Base-by-base conservation (phyloP, 2,113 vertebrate species). In the Noturus placidus region DNA sequence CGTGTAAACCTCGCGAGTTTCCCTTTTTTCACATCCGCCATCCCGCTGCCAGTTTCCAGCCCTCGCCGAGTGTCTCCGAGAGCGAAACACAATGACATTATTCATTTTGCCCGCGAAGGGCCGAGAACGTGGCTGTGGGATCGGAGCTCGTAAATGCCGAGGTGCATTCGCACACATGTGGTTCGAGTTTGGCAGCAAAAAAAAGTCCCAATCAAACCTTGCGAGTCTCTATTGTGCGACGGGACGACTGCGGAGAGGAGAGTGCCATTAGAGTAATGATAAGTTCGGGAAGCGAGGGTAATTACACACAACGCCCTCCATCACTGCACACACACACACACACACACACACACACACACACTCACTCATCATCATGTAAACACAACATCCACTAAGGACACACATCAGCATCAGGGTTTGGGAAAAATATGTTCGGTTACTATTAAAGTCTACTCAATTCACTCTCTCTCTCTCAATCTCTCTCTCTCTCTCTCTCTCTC, bases 161-260 rank as follows among this genome's bases (percentile, higher is more conserved):
- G 92, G 92, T 92, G 87, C 92, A 91, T 92, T 90, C 89, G 27
- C 90, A 88, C 90, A 94, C 94, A 95, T 94, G 92, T 95, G 94
- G 91, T 95, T 95, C 91, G 91, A 90, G 93, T 95, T 95, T 95
- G 90, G 91, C 90, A 42, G 76, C 38, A 42, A 83, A 90, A 93
- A 93, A 92, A 93, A 93, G 91, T 93, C 93, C 94, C 92, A 94
- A 95, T 94, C 93, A 95, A 93, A 94, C 91, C 92, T 88, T 93
- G 90, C 91, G 93, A 94, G 92, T 92, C 89, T 91, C 91, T 91
- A 81, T 94, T 90, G 93, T 91, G 92, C 93, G 91, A 92, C 83
- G 83, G 91, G 93, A 93, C 92, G 90, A 94, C 92, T 94, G 93
- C 93, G 92, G 92, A 94, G 95, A 93, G 89, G 93, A 94, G 93